These are phyloP conservation scores for Crambe crambe DNA, from an alignment of 37 sponge, comb jelly and placozoan genomes.

Conservation along the genomic window DNA sequence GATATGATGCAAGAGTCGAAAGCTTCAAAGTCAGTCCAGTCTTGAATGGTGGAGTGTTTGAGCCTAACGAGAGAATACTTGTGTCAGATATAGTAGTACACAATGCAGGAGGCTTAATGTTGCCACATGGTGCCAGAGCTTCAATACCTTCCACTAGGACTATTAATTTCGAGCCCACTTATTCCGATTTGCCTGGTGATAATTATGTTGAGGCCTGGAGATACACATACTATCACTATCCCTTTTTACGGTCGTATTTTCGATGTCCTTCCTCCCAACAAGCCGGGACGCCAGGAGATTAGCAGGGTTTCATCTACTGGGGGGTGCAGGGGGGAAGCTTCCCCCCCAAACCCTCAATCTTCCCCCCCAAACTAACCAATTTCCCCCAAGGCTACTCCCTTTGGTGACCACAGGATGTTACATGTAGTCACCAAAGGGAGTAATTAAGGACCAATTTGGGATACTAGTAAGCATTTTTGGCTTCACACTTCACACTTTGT, in stretches of 20 bases:
- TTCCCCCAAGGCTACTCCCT: no score
- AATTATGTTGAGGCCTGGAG: slow-evolving; percentile 17
- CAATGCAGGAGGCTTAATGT: slow-evolving; percentile 67
- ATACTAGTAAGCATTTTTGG: no score
- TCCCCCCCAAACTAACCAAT: no score
- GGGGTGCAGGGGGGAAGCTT: no score
- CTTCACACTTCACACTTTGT: slow-evolving; percentile 34
- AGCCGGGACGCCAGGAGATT: slow-evolving; percentile 50
- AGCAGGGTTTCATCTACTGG: no score
- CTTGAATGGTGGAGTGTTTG: slow-evolving; percentile 83
- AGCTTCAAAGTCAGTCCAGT: slow-evolving; percentile 46
- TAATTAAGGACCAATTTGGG: no score
- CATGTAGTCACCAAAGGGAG: no score
- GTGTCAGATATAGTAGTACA: slow-evolving; percentile 40
- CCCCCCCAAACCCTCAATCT: no score
- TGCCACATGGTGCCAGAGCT: slow-evolving; percentile 54
- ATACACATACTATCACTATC: slow-evolving; percentile 42
- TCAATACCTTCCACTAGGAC: slow-evolving; percentile 64
- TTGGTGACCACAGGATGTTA: slow-evolving; percentile 70
- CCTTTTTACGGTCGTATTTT: slow-evolving; percentile 77
- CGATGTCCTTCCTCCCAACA: slow-evolving; percentile 82
- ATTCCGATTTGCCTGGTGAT: slow-evolving; percentile 48
- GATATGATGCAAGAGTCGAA: slow-evolving; percentile 65
- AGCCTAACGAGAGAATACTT: slow-evolving; percentile 79
- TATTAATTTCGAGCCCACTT: slow-evolving; percentile 67